Evolutionary conservation across 1,140 invertebrate genomes (phyloP).

Genomic region (Drosophila pruinosa): DNA sequence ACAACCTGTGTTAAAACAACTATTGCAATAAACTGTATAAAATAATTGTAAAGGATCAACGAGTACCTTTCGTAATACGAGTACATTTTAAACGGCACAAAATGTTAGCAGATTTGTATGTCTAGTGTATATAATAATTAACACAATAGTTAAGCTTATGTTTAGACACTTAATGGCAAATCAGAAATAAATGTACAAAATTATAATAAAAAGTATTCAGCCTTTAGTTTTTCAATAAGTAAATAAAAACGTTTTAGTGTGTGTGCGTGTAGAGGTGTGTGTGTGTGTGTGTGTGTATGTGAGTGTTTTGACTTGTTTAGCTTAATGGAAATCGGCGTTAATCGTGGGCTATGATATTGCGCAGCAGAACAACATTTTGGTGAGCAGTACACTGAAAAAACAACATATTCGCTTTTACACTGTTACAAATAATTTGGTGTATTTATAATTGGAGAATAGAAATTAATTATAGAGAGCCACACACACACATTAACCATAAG

Average conservation of each 20-base stretch:
- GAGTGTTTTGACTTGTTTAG: conserved; percentile 45
- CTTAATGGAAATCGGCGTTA: conserved; percentile 69
- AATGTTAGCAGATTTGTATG: conserved; percentile 31
- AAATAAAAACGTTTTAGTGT: conserved; percentile 6
- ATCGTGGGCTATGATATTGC: conserved; percentile 65
- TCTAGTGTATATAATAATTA: conserved; percentile 22
- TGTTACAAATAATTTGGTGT: conserved; percentile 70
- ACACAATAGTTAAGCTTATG: conserved; percentile 23
- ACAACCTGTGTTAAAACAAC: conserved; percentile 6
- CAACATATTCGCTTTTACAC: conserved; percentile 80
- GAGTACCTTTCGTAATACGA: conserved; percentile 40
- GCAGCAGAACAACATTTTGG: conserved; percentile 72
- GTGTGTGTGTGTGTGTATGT: conserved; percentile 14
- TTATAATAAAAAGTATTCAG: conserved; percentile 29
- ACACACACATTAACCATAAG: conserved; percentile 14
- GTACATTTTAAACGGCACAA: conserved; percentile 41
- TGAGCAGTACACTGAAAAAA: conserved; percentile 79
- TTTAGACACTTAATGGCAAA: conserved; percentile 56
- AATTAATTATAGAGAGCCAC: conserved; percentile 1
- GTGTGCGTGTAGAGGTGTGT: background rate
- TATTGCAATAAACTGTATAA: background rate
- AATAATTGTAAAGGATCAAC: conserved; percentile 15
- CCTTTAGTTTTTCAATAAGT: conserved; percentile 10
- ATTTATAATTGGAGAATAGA: conserved; percentile 39
- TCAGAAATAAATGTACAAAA: conserved; percentile 28